These are phyloP conservation scores for Aphelenchoides besseyi DNA, from an alignment of 1,140 invertebrate species.

Conservation along the genomic window DNA sequence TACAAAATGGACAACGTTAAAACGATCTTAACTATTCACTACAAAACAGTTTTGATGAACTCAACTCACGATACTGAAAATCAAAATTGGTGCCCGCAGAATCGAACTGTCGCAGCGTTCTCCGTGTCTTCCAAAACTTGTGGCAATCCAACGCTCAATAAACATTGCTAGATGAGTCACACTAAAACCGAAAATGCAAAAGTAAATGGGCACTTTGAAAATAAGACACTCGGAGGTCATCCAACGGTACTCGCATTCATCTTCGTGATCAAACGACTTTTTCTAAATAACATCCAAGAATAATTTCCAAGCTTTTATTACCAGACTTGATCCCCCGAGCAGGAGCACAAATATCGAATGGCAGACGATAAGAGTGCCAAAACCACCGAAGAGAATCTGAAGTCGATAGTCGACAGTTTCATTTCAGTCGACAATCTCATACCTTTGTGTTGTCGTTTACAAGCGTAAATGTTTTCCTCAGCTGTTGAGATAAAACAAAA, in stretches of 20 bases:
- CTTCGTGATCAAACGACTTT: neutral
- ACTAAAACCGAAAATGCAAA: neutral
- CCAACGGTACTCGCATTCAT: constrained; percentile 17
- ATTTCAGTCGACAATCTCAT: too few species aligned
- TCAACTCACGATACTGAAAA: constrained; percentile 4
- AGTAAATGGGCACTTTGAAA: constrained; percentile 10
- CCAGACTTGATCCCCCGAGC: neutral
- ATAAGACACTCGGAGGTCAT: neutral
- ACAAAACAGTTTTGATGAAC: neutral
- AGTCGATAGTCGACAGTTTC: too few species aligned
- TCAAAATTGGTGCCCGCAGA: neutral
- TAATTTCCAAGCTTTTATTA: constrained; percentile 1
- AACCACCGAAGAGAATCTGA: constrained; percentile 6
- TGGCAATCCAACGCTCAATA: constrained; percentile 11
- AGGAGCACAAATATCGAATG: constrained; percentile 13
- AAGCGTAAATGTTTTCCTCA: constrained; percentile 7
- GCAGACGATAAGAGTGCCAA: neutral
- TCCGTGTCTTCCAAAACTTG: neutral
- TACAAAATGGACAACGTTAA: neutral
- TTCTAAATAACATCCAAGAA: too few species aligned
- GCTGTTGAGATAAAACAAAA: neutral
- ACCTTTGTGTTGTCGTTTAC: constrained; percentile 13
- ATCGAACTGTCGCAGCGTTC: neutral
- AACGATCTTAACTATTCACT: neutral
- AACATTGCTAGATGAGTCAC: constrained; percentile 8